Evolutionary conservation across 1,140 invertebrate species (phyloP).

Genomic region (Galleria mellonella): DNA sequence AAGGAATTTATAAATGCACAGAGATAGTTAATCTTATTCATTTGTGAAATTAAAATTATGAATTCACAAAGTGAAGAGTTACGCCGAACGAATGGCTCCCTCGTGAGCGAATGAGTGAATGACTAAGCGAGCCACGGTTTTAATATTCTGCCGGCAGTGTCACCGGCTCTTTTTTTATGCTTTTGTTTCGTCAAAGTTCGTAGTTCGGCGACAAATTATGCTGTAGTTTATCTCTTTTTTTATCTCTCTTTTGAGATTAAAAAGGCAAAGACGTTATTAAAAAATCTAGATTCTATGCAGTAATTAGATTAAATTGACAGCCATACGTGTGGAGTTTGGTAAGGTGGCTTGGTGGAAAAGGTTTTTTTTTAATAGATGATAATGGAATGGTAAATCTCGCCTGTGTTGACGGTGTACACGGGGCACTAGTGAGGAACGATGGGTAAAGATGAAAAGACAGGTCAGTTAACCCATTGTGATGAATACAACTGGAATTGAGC

Average conservation of each 20-base stretch:
- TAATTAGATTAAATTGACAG: too few relatives aligned
- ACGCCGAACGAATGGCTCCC: slow-evolving; percentile 21
- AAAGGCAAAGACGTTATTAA: too few relatives aligned
- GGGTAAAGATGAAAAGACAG: too few relatives aligned
- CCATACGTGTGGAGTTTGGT: too few relatives aligned
- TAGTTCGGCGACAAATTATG: background rate
- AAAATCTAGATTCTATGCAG: too few relatives aligned
- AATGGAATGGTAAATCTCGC: too few relatives aligned
- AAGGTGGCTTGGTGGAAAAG: too few relatives aligned
- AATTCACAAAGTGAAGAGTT: slow-evolving; percentile 29
- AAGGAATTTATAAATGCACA: background rate
- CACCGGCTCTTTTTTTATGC: background rate
- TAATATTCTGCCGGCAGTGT: slow-evolving; percentile 14
- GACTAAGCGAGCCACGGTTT: slow-evolving; percentile 11
- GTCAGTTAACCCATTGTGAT: too few relatives aligned
- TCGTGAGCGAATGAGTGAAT: slow-evolving; percentile 17
- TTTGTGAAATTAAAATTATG: slow-evolving; percentile 21
- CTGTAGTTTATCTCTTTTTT: background rate
- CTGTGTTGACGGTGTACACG: too few relatives aligned
- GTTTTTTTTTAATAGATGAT: too few relatives aligned
- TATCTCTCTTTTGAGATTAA: background rate
- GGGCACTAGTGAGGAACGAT: too few relatives aligned
- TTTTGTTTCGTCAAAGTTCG: slow-evolving; percentile 1
- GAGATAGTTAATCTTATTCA: background rate
- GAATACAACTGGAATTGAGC: too few relatives aligned